Evolutionary conservation across 1,140 invertebrate genomes (phyloP).

Genomic region (Pectinophora gossypiella): DNA sequence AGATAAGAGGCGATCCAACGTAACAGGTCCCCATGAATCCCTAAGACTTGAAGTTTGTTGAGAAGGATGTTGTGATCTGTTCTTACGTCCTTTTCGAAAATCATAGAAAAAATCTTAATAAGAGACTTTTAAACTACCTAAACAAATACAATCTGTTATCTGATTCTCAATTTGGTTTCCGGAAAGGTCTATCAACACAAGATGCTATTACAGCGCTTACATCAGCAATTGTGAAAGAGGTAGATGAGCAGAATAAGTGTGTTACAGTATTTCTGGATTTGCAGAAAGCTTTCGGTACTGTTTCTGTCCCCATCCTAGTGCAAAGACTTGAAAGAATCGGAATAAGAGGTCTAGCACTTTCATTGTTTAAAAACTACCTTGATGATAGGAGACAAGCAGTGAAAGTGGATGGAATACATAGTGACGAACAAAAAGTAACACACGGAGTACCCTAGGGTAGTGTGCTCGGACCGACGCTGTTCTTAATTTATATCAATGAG

Average conservation of each 20-base stretch:
- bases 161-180: slow-evolving; percentile 12
- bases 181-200: slow-evolving; percentile 3
- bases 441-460: background rate
- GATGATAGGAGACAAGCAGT: background rate
- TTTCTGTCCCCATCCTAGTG: background rate
- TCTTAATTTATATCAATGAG: background rate
- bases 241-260: slow-evolving; percentile 4
- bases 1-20: too few relatives aligned
- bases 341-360: background rate
- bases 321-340: slow-evolving; percentile 2
- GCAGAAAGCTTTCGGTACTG: slow-evolving; percentile 1
- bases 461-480: background rate
- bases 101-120: slow-evolving; percentile 18
- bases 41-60: too few relatives aligned
- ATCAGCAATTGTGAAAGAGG: background rate
- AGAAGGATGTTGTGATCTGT: too few relatives aligned
- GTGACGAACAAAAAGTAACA: background rate
- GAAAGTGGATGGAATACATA: background rate
- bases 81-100: slow-evolving; percentile 8
- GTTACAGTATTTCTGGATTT: slow-evolving; percentile 7
- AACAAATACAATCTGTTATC: slow-evolving; percentile 12
- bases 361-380: background rate
- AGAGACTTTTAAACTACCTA: slow-evolving; percentile 8
- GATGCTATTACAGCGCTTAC: slow-evolving; percentile 1
- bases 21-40: too few relatives aligned